Evolutionary conservation across 2,797 vertebrate species (phyloP), one percentile per base, ranked within the genome.

Genomic region (Falco peregrinus): DNA sequence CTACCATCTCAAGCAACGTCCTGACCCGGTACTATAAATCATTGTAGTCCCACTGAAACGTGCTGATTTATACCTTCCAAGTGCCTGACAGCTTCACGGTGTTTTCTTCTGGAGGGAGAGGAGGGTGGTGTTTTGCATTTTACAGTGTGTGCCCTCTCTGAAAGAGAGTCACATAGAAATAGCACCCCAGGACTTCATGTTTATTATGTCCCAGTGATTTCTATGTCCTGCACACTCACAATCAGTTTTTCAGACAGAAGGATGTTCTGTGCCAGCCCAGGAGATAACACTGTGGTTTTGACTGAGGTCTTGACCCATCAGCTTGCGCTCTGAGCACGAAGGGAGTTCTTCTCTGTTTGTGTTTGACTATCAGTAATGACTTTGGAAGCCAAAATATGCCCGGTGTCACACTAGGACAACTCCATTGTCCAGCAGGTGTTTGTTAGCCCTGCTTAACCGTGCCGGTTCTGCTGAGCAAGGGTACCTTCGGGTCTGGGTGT

Each of bases 211-310:
- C 25, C 51, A 3, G 31, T 3, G 48, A 25, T 56, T 77, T 86
- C 35, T 13, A 0, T 1, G 2, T 29, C 22, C 18, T 8, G 13
- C 10, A 3, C 3, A 19, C 54, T 63, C 57, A 5, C 56, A 20
- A 60, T 28, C 35, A n/a, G 39, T 33, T 90, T 79, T 59, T 13
- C 7, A 63, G 41, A 8, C 29, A 22, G 6, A 63, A 71, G 20
- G 15, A 56, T 13, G n/a, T 24, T 63, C 60, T 29, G n/a, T 5
- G 61, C 6, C 2, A 78, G 57, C 53, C 50, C 64, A 14, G 43
- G 43, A 74, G 18, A 5, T 29, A 17, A 26, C 0, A 0, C 39
- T 28, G 73, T 12, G 39, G 19, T 45, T 69, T 78, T 53, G 18
- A 24, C 54, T 43, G 57, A 90, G 28, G 24, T 71, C n/a, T 61